Percentiles rank a stretch among this genome's conserved stretches.
These are phyloP conservation scores for Sparidentex hasta DNA, from an alignment of 2,797 vertebrate genomes.

Conservation along the genomic window DNA sequence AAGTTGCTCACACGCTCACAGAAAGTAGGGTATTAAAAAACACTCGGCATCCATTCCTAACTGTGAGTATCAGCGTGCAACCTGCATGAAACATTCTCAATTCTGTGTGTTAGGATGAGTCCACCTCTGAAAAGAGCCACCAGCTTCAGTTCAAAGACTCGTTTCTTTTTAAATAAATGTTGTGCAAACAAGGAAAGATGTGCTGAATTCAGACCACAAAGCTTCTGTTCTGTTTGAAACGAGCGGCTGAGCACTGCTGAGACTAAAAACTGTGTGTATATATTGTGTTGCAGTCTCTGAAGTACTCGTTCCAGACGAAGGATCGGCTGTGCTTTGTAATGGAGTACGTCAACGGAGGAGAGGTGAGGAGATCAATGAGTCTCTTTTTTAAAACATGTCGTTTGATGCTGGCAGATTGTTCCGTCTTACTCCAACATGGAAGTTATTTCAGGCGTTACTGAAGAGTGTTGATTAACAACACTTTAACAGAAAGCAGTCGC, in stretches of 20 bases:
- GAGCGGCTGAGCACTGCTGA: neutral
- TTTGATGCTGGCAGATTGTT: slow-evolving; percentile 28
- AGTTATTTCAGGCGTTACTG: slow-evolving; percentile 35
- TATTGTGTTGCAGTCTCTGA: slow-evolving; percentile 91
- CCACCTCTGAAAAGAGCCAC: neutral
- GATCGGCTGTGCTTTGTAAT: slow-evolving; percentile 98
- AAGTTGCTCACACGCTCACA: slow-evolving; percentile 98
- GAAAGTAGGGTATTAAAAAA: slow-evolving; percentile 98
- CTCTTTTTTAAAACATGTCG: neutral
- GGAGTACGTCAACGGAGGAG: slow-evolving; percentile 98
- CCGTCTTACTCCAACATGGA: neutral
- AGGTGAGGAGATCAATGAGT: slow-evolving; percentile 85
- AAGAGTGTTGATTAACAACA: slow-evolving; percentile 6
- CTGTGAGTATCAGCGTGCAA: slow-evolving; percentile 87
- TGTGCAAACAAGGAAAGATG: neutral
- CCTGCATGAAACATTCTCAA: neutral
- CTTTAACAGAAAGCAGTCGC: neutral
- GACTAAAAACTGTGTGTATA: neutral
- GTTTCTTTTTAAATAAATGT: neutral
- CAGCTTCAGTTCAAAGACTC: neutral
- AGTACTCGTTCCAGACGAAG: slow-evolving; percentile 99
- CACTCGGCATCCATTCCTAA: slow-evolving; percentile 98
- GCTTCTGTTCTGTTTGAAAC: slow-evolving; percentile 8
- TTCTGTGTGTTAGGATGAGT: neutral
- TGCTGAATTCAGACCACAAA: neutral